Base-by-base conservation (phyloP, 2,888 invertebrate species). In the Oxyteleia sp. region DNA sequence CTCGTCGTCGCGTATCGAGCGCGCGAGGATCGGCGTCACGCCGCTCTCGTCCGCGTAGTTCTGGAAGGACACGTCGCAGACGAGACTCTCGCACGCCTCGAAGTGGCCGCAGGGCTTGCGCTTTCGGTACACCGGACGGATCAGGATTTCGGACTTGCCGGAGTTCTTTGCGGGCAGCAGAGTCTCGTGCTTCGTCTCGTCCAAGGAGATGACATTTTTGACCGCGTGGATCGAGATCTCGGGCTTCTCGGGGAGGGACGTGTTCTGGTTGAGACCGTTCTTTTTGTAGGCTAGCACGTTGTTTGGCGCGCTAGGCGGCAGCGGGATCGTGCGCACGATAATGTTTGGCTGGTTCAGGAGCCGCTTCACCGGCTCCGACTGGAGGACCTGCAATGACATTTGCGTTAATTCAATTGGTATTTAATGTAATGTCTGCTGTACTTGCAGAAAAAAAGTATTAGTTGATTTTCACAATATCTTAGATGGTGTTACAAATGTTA, bases 331-430 rank as follows among this genome's bases (percentile, higher is more conserved):
- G 68, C 89, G 89, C 23, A 92, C 88, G 18, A 91, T 76, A 23
- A 92, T 89, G 53, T 93, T 92, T 10, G 92, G 92, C 45, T 91
- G 91, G 72, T 86, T 91, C n/a, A 92, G 86, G 4, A 93, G 87
- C 15, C 92, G 87, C 76, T 91, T 89, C 1, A 92, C 91, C 5
- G 91, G 85, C 5, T 92, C 92, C 0, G 92, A 91, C 29, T 92
- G 88, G 4, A 93, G 78, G 1, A 92, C 88, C 92, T 93, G 75
- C 0, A 76, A 85, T n/a, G 26, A 10, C 8, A 26, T 59, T 43
- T 23, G 5, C 5, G 23, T 23, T 23, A 23, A 5, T 23, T 23
- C 23, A 5, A 5, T 23, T 23, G 23, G 23, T 4, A 23, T 23
- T 23, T 23, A n/a, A n/a, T n/a, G n/a, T n/a, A n/a, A n/a, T n/a